Base-by-base conservation (phyloP, 2,797 vertebrate genomes). In the Malacoctenus gilli region DNA sequence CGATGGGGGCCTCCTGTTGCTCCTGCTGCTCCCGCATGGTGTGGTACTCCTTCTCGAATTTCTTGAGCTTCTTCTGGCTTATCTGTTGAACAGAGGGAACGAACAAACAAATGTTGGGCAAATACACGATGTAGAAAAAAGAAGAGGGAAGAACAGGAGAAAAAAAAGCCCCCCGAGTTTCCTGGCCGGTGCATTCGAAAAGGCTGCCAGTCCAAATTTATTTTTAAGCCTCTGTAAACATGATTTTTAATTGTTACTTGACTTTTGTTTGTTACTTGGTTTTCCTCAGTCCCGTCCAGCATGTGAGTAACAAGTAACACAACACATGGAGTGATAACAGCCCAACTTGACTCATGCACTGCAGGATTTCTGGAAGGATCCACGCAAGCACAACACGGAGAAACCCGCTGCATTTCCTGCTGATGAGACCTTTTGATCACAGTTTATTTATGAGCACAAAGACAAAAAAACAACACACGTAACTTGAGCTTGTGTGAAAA, bases 31-130 rank as follows among this genome's bases (percentile, higher is more conserved):
- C 97, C 52, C 96, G 87, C 79, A 99, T 94, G 68, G 94, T 93
- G 60, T 97, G 95, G 80, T 99, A 99, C 15, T 99, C 97, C 71
- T 96, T 97, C 80, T 99, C 97, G 38, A 93, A 98, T 66, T 99
- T 99, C 92, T 98, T 99, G 79, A 99, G 87, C 86, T 99, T 99
- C 90, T 98, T 99, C 86, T 99, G 96, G 81, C 95, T 97, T 77
- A 99, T 98, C 97, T 94, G 84, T 59, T 34, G 10, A 19, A 16
- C 47, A 39, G 43, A 1, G 6, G 47, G 15, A 48, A 20, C 7
- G 5, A 64, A 22, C 63, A 30, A 54, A 53, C 42, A 36, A 59
- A 62, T 10, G 25, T 31, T 35, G 35, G 8, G 35, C 28, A 44
- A 4, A 34, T 15, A 47, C 12, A 35, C 32, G 37, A 42, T n/a